These are phyloP conservation scores for Grapholita molesta DNA, from an alignment of 1,140 invertebrate genomes.

Conservation along the genomic window DNA sequence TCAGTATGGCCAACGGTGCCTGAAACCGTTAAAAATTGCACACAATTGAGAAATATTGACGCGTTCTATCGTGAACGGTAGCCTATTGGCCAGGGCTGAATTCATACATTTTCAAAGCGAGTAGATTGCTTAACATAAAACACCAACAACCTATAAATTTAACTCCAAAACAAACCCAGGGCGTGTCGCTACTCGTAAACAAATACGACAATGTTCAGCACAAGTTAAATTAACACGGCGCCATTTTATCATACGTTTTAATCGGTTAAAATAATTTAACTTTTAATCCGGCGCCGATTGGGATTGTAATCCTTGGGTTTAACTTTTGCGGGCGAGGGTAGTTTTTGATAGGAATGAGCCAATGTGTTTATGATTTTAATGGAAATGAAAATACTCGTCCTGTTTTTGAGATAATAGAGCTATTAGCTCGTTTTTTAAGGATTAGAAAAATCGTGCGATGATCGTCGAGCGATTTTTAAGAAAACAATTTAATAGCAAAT, in stretches of 20 bases:
- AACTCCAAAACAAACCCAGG: background rate
- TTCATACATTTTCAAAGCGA: background rate
- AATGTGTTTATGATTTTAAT: background rate
- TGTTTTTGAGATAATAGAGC: too few species aligned
- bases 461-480: too few species aligned
- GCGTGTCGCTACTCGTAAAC: background rate
- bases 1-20: too few species aligned
- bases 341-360: background rate
- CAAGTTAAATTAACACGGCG: constrained; percentile 62
- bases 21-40: too few species aligned
- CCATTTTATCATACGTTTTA: constrained; percentile 52
- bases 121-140: background rate
- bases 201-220: background rate
- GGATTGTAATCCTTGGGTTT: background rate
- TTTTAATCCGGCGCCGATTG: constrained; percentile 44
- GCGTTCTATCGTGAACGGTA: too few species aligned
- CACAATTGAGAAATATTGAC: too few species aligned
- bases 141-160: background rate
- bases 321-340: background rate
- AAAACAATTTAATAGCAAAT: too few species aligned
- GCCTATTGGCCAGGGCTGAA: too few species aligned
- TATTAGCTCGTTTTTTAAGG: too few species aligned
- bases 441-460: too few species aligned
- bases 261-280: constrained; percentile 66
- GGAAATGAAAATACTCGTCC: too few species aligned